Conservation (phyloP, 2,113 vertebrate species). For the Lipophrys pholis region DNA sequence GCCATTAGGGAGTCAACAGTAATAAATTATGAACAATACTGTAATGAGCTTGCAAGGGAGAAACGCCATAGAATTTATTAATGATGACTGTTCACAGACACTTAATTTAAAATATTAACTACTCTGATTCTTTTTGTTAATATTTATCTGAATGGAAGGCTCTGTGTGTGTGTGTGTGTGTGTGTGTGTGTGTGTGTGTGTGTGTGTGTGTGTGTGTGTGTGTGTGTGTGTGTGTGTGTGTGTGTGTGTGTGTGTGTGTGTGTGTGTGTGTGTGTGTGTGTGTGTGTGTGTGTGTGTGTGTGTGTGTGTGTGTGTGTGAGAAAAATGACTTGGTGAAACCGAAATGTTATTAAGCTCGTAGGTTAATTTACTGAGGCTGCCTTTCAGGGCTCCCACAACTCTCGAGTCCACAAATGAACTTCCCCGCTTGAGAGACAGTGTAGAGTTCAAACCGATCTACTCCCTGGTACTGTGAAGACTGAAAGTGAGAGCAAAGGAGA, state of each 20-base stretch:
- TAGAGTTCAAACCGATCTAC: slow-evolving; percentile 25
- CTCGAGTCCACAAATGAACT: slow-evolving; percentile 46
- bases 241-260: too few relatives aligned
- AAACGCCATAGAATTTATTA: slow-evolving; percentile 75
- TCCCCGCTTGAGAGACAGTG: not conserved
- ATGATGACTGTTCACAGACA: slow-evolving; percentile 77
- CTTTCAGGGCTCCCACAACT: slow-evolving; percentile 52
- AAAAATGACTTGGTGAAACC: slow-evolving; percentile 67
- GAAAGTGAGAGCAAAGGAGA: slow-evolving; percentile 24
- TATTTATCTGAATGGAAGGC: slow-evolving; percentile 76
- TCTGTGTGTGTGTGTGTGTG: too few relatives aligned
- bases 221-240: too few relatives aligned
- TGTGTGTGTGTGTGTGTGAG: too few relatives aligned
- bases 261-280: too few relatives aligned
- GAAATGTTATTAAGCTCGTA: slow-evolving; percentile 68
- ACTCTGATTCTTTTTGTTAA: slow-evolving; percentile 83
- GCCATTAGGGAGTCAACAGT: slow-evolving; percentile 82
- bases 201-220: too few relatives aligned
- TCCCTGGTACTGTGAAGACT: not conserved
- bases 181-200: too few relatives aligned
- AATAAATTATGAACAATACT: slow-evolving; percentile 82
- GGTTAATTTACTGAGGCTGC: slow-evolving; percentile 69
- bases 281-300: too few relatives aligned
- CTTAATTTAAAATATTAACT: slow-evolving; percentile 81
- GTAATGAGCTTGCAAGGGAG: slow-evolving; percentile 79